Evolutionary conservation across 2,113 vertebrate species (phyloP), one percentile per base, ranked within the genome.

Genomic region (Halcyon malimbica): DNA sequence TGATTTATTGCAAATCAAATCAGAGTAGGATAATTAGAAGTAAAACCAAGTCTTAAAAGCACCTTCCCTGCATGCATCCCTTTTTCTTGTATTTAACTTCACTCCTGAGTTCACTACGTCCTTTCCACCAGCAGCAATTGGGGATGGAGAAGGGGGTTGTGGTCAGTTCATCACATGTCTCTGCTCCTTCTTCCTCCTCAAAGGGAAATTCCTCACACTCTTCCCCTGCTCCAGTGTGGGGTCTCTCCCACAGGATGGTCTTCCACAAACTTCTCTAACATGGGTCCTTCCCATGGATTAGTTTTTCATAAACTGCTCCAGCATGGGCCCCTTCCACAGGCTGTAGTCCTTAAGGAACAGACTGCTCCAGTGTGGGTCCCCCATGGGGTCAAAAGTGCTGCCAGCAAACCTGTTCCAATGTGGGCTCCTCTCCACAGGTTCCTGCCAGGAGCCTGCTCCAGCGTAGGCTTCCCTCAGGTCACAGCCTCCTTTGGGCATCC

Each of bases 61-160:
- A 59, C 14, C 5, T 86, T 60, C 28, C 2, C 3, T 2, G 11
- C 8, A 23, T 7, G 16, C 8, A 16, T 81, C 10, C 3, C 42
- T n/a, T 73, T 10, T 50, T 54, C 16, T 5, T 1, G 0, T 16
- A 28, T 16, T 63, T 21, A 26, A 5, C 14, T 80, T 80, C 5
- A 11, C 11, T 88, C 28, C 16, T 5, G 3, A 9, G 37, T 65
- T 91, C 29, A 71, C 5, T 35, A 1, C 42, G 16, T 50, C 2
- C 21, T 63, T 29, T 5, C 5, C 13, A 4, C 1, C 1, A 53
- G 20, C 5, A 2, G 9, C 0, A 0, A 46, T 68, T 21, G 11
- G 18, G 29, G 29, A 25, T 2, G 1, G 35, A 33, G 28, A 63
- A 12, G 29, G 11, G 13, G 2, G 13, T 14, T 80, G 20, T 0